These are phyloP conservation scores for Tauraco hartlaubi DNA, from an alignment of 2,797 vertebrate genomes.

Conservation along the genomic window DNA sequence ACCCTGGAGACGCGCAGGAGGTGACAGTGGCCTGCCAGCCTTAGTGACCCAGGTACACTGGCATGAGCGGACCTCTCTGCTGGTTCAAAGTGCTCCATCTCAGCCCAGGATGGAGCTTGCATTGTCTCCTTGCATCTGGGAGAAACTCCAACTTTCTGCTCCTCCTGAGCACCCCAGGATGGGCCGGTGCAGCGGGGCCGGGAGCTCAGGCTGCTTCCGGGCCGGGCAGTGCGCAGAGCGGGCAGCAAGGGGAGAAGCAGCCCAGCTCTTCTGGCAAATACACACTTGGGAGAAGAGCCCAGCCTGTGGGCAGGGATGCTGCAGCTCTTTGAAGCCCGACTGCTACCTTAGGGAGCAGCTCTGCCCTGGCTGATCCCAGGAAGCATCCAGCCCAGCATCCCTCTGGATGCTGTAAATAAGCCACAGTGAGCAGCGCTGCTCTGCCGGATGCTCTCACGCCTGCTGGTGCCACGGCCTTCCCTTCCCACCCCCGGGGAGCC, in stretches of 20 bases:
- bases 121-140: neutral
- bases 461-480: neutral
- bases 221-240: neutral
- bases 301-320: neutral
- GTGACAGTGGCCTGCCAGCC: neutral
- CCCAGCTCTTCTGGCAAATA: neutral
- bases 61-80: rapidly evolving
- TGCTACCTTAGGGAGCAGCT: neutral
- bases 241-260: neutral
- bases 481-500: slow-evolving; percentile 57
- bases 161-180: neutral
- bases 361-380: slow-evolving; percentile 3
- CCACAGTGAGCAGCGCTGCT: neutral
- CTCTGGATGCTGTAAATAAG: neutral
- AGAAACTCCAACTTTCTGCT: neutral
- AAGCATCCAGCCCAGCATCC: neutral
- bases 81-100: neutral
- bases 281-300: neutral
- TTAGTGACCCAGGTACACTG: neutral
- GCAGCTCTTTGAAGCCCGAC: neutral
- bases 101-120: neutral
- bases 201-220: neutral
- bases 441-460: slow-evolving; percentile 68
- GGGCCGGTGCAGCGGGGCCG: neutral
- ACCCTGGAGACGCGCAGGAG: neutral